A percentile compares a stretch with the other conserved stretches of the same genome.
phyloP scores from a whole-genome alignment of 2,797 vertebrate species.

The Argya squamiceps region DNA sequence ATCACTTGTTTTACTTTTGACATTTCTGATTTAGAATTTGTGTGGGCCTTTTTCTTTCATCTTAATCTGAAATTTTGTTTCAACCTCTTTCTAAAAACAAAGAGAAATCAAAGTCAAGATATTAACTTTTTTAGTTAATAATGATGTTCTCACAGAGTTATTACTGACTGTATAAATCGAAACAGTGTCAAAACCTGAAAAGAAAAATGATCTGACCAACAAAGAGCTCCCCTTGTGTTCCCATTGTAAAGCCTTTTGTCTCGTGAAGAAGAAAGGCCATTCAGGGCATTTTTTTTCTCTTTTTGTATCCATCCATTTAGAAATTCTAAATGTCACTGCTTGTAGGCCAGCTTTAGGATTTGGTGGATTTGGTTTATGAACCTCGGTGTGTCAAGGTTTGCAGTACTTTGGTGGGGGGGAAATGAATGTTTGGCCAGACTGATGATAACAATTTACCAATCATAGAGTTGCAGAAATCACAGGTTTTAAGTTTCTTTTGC shows the following conservation, averaged over 20 bases:
- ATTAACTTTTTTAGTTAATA: not conserved
- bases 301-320: not conserved
- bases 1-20: not conserved
- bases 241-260: not conserved
- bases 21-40: not conserved
- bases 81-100: not conserved
- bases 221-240: not conserved
- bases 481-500: not conserved
- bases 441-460: not conserved
- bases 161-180: not conserved
- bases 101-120: not conserved
- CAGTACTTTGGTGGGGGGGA: fast-evolving
- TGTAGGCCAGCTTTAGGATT: not conserved
- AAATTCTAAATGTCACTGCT: not conserved
- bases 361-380: not conserved
- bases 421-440: fast-evolving
- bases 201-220: not conserved
- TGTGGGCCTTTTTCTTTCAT: not conserved
- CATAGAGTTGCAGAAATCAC: fast-evolving
- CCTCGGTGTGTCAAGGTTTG: fast-evolving
- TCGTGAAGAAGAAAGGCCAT: not conserved
- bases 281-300: not conserved
- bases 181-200: not conserved
- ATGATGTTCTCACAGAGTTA: not conserved
- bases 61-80: not conserved